Conservation (phyloP, 1,140 invertebrate genomes). For the Intoshia linei region DNA sequence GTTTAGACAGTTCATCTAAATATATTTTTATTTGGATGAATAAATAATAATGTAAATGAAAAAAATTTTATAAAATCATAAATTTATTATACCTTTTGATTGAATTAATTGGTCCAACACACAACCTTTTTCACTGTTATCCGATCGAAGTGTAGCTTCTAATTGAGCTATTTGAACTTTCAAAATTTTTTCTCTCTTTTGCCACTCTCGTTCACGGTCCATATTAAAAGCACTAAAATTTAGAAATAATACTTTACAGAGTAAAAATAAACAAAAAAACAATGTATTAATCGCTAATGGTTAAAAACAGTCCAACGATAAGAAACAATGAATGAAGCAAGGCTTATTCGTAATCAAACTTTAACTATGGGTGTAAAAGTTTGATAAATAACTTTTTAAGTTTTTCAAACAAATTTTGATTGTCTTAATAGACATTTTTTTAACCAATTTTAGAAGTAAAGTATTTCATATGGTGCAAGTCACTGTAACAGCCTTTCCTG, state of each 20-base stretch:
- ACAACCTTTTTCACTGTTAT: constrained; percentile 22
- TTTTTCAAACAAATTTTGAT: too few relatives aligned
- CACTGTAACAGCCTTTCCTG: too few relatives aligned
- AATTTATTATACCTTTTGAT: constrained; percentile 14
- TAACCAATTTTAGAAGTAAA: background rate
- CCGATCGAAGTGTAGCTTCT: constrained; percentile 22
- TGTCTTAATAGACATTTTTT: background rate
- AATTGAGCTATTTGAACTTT: constrained; percentile 24
- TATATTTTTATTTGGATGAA: background rate
- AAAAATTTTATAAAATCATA: background rate
- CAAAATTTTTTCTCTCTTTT: constrained; percentile 19
- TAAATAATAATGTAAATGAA: background rate
- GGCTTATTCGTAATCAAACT: too few relatives aligned
- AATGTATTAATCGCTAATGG: background rate
- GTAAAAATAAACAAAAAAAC: background rate
- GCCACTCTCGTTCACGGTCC: constrained; percentile 22
- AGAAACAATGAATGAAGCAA: too few relatives aligned
- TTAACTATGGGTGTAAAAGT: background rate
- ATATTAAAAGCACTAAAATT: constrained; percentile 20
- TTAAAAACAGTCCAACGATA: background rate
- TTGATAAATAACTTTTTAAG: too few relatives aligned
- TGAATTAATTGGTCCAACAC: constrained; percentile 18
- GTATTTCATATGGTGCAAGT: background rate
- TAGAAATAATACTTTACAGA: background rate
- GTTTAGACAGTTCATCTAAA: background rate